phyloP scores from a whole-genome alignment of 2,888 invertebrate genomes.

The Deilephila elpenor region DNA sequence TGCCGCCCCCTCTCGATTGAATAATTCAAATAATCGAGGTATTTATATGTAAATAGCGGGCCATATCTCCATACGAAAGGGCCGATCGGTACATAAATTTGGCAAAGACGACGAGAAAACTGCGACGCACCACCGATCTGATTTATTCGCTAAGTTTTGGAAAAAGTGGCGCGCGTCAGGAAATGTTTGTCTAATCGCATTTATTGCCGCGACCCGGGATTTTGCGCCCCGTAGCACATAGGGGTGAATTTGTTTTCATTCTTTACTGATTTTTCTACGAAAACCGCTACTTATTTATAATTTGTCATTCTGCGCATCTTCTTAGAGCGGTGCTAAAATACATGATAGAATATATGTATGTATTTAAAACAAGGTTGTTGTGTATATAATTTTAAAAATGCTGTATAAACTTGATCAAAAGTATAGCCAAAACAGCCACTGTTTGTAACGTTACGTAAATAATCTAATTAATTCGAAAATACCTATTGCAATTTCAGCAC shows the following conservation, averaged over 20 bases:
- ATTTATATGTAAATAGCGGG: conserved; percentile 84
- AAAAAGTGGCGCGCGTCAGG: conserved; percentile 82
- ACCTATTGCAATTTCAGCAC: no score
- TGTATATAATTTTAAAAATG: no score
- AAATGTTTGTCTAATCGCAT: conserved; percentile 84
- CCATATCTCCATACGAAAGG: conserved; percentile 85
- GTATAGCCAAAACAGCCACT: no score
- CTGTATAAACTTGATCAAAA: no score
- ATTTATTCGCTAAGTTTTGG: conserved; percentile 83
- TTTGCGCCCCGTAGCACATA: conserved; percentile 71
- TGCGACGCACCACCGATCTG: conserved; percentile 83
- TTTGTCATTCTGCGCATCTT: background rate
- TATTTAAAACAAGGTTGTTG: no score
- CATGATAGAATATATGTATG: no score
- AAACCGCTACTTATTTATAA: conserved; percentile 43
- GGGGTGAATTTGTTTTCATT: conserved; percentile 47
- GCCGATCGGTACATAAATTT: conserved; percentile 85
- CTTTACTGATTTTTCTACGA: conserved; percentile 40
- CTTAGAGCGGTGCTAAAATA: no score
- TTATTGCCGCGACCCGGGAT: conserved; percentile 74
- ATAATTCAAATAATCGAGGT: conserved; percentile 85
- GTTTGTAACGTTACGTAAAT: no score
- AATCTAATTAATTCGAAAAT: no score
- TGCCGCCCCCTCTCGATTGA: conserved; percentile 85
- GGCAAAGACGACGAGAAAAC: conserved; percentile 82